phyloP scores from a whole-genome alignment of 2,797 vertebrate genomes.

The Galagoides demidoff region DNA sequence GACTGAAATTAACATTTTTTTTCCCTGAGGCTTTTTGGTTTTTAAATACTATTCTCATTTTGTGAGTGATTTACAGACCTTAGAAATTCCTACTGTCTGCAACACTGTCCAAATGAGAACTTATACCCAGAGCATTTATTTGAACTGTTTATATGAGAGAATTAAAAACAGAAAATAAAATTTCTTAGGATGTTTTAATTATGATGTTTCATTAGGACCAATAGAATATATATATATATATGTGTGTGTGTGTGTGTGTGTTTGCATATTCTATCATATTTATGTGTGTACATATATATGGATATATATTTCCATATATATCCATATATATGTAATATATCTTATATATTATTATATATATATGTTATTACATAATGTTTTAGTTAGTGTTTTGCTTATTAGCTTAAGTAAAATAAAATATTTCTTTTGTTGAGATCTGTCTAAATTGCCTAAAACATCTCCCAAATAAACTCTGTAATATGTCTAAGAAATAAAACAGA shows the following conservation, averaged over 20 bases:
- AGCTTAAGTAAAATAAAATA: background rate
- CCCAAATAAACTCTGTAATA: conserved; percentile 16
- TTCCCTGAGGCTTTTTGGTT: background rate
- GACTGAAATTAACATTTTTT: background rate
- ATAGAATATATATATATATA: background rate
- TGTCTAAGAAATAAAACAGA: conserved; percentile 47
- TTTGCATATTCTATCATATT: background rate
- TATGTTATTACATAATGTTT: background rate
- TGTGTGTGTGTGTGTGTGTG: background rate
- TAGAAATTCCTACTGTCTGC: background rate
- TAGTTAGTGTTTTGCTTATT: background rate
- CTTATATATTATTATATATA: background rate
- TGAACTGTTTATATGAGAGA: background rate
- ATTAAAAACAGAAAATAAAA: background rate
- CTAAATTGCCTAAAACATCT: background rate
- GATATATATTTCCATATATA: background rate
- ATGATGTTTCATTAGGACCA: background rate
- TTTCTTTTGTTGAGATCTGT: conserved; percentile 15
- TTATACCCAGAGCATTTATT: background rate
- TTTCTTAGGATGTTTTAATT: background rate
- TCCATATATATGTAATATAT: background rate
- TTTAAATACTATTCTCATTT: background rate
- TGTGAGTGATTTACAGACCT: background rate
- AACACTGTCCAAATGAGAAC: background rate
- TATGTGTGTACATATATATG: background rate